Conservation (phyloP, 2,888 invertebrate genomes). For the Parnassius mnemosyne region DNA sequence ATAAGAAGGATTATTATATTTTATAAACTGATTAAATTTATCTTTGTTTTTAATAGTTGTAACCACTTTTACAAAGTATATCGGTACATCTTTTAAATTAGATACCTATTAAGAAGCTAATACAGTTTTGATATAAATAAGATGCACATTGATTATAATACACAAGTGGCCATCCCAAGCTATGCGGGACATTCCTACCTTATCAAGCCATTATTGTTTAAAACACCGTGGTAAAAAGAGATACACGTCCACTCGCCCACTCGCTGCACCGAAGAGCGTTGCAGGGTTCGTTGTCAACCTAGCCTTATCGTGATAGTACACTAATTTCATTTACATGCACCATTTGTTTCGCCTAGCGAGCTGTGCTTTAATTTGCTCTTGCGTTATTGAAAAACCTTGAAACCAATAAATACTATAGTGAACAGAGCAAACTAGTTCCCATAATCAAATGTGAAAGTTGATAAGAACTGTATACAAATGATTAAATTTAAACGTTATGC, state of each 20-base stretch:
- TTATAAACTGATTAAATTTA: no score
- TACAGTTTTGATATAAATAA: no score
- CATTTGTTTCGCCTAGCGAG: conserved; percentile 10
- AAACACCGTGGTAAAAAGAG: conserved; percentile 44
- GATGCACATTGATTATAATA: no score
- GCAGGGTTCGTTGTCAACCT: conserved; percentile 46
- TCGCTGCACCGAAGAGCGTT: conserved; percentile 62
- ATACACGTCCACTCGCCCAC: conserved; percentile 62
- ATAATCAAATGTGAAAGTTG: no score
- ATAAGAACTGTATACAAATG: no score
- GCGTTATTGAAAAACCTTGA: not conserved
- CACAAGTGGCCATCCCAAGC: not conserved
- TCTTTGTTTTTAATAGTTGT: no score
- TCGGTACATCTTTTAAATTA: no score
- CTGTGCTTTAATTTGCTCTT: conserved; percentile 14
- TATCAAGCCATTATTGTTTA: conserved; percentile 48
- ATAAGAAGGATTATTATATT: no score
- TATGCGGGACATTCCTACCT: conserved; percentile 28
- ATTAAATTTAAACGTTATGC: no score
- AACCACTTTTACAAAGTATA: no score
- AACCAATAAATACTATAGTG: not conserved
- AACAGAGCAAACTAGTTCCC: no score
- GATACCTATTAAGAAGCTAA: no score
- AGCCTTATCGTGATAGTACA: conserved; percentile 45
- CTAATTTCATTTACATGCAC: conserved; percentile 38